Evolutionary conservation across 2,113 vertebrate genomes (phyloP).

Genomic region (Semnornis frantzii): DNA sequence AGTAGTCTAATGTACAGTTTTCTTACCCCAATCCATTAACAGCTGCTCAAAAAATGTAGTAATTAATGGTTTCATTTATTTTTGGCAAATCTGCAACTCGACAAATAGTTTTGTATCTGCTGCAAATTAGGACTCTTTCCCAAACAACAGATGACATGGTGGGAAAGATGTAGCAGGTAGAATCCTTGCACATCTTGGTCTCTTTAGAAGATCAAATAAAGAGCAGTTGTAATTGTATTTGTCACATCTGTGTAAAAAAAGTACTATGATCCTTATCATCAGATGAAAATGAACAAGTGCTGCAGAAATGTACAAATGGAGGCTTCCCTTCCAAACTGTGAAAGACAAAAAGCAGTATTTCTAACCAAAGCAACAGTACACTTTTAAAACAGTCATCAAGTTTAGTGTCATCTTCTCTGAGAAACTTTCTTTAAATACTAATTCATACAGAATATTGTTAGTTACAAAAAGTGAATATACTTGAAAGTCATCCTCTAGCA

Average conservation of each 20-base stretch:
- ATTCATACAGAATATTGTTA: background rate
- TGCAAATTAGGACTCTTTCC: slow-evolving; percentile 78
- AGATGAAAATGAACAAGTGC: slow-evolving; percentile 22
- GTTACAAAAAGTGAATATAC: background rate
- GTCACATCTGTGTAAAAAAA: slow-evolving; percentile 64
- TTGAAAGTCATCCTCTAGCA: background rate
- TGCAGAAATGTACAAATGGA: background rate
- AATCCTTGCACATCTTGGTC: slow-evolving; percentile 67
- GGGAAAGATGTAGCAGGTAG: slow-evolving; percentile 52
- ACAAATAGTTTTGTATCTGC: slow-evolving; percentile 80
- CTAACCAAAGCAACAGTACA: background rate
- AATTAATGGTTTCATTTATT: slow-evolving; percentile 87
- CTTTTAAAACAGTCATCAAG: background rate
- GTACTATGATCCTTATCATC: background rate
- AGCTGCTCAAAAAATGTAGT: slow-evolving; percentile 82
- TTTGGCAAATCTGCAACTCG: slow-evolving; percentile 79
- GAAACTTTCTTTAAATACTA: background rate
- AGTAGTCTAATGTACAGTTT: slow-evolving; percentile 74
- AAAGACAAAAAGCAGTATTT: background rate
- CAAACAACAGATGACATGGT: slow-evolving; percentile 75
- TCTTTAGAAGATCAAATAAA: slow-evolving; percentile 75
- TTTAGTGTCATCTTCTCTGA: background rate
- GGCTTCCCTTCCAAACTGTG: background rate
- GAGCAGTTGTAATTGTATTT: slow-evolving; percentile 67
- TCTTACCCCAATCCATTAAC: slow-evolving; percentile 77